Conservation (phyloP, 1,140 invertebrate species). For the Palaemon carinicauda region DNA sequence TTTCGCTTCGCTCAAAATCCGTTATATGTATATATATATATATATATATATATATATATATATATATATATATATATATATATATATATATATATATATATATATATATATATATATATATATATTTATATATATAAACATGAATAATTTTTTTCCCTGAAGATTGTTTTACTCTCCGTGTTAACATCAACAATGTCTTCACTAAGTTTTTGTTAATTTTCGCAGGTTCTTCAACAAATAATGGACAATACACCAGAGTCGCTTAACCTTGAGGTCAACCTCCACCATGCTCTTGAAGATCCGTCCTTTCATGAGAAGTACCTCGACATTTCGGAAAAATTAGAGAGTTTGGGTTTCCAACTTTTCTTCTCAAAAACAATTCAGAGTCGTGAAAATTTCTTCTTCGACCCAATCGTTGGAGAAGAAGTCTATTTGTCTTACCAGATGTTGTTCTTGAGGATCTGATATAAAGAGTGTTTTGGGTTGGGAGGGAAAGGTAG, state of each 20-base stretch:
- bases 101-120: too few relatives aligned
- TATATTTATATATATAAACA: too few relatives aligned
- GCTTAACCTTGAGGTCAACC: constrained; percentile 6
- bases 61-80: too few relatives aligned
- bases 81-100: too few relatives aligned
- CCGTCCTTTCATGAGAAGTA: constrained; percentile 3
- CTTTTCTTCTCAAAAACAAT: background rate
- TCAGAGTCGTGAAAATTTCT: background rate
- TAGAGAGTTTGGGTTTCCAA: constrained; percentile 29
- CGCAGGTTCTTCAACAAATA: constrained; percentile 18
- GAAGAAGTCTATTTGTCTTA: background rate
- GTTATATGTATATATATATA: background rate
- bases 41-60: too few relatives aligned
- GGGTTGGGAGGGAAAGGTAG: background rate
- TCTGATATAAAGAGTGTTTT: background rate
- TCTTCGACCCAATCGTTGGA: background rate
- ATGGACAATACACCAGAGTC: background rate
- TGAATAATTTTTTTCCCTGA: too few relatives aligned
- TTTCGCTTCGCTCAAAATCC: too few relatives aligned
- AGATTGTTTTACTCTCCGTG: too few relatives aligned
- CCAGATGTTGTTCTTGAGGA: constrained; percentile 15
- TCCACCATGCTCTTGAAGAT: constrained; percentile 13
- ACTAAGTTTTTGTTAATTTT: too few relatives aligned
- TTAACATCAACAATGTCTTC: too few relatives aligned
- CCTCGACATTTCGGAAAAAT: background rate